A percentile compares a stretch with the other conserved stretches of the same genome.
Conservation (phyloP, 1,140 invertebrate genomes). For the Bombus cullumanus region DNA sequence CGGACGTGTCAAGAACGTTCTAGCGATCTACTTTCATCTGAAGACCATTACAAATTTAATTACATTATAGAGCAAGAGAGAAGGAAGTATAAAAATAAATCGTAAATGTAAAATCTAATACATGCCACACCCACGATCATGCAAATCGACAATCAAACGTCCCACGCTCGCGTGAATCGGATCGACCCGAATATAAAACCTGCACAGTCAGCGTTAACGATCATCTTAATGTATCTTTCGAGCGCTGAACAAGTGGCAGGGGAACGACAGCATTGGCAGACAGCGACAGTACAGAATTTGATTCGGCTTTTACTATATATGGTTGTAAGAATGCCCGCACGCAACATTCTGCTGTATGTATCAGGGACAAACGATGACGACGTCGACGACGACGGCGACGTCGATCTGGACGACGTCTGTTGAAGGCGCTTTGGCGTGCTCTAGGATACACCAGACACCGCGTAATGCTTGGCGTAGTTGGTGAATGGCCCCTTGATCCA, state of each 20-base stretch:
- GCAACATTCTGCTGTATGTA: background rate
- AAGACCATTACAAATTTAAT: background rate
- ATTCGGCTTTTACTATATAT: slow-evolving; percentile 32
- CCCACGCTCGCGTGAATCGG: background rate
- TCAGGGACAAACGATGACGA: slow-evolving; percentile 17
- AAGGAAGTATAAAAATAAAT: background rate
- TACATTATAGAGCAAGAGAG: background rate
- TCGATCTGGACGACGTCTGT: slow-evolving; percentile 19
- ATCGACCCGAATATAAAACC: background rate
- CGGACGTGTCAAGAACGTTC: background rate
- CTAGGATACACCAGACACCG: background rate
- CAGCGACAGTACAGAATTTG: background rate
- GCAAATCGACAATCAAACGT: background rate
- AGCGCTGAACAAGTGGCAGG: background rate
- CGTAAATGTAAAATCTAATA: background rate
- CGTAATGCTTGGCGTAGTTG: slow-evolving; percentile 56
- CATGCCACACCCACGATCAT: background rate
- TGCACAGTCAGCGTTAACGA: slow-evolving; percentile 21
- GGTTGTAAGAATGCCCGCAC: background rate
- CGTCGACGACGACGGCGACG: slow-evolving; percentile 16
- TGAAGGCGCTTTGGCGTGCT: background rate
- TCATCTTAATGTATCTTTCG: background rate
- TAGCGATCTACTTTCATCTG: background rate
- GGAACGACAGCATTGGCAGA: slow-evolving; percentile 8
- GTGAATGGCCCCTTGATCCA: slow-evolving; percentile 76